phyloP scores from a whole-genome alignment of 2,113 vertebrate genomes.

The Corythaeola cristata region DNA sequence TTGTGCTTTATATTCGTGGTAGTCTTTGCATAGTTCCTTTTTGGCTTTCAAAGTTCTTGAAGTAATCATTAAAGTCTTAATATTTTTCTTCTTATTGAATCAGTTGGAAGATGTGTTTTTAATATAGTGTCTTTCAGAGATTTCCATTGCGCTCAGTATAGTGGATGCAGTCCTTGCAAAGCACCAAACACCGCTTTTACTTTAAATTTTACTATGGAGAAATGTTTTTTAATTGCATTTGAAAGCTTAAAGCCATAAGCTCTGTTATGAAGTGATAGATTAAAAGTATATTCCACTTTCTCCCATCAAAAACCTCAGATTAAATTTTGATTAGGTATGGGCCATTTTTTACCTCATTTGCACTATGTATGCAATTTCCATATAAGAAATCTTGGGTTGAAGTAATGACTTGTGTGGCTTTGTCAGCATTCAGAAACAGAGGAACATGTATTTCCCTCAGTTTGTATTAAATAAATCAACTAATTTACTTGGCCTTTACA shows the following conservation, averaged over 20 bases:
- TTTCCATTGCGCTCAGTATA: not conserved
- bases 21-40: not conserved
- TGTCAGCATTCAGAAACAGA: not conserved
- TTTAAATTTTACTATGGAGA: not conserved
- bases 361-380: not conserved
- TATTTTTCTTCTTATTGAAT: not conserved
- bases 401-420: not conserved
- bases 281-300: not conserved
- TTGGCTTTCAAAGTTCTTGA: not conserved
- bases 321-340: not conserved
- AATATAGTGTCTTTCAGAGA: not conserved
- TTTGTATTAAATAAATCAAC: not conserved
- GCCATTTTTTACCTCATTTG: not conserved
- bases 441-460: not conserved
- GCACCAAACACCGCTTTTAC: not conserved
- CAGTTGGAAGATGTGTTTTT: not conserved
- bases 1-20: not conserved
- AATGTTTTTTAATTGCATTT: not conserved
- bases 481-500: not conserved
- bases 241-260: not conserved
- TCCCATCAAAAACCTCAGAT: not conserved
- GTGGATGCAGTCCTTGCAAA: not conserved
- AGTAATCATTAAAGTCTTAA: not conserved
- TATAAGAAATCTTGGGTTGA: not conserved
- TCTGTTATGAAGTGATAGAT: not conserved